Evolutionary conservation across 1,140 invertebrate species (phyloP), one percentile per base, ranked within the genome.

Genomic region (Hycleus cichorii): DNA sequence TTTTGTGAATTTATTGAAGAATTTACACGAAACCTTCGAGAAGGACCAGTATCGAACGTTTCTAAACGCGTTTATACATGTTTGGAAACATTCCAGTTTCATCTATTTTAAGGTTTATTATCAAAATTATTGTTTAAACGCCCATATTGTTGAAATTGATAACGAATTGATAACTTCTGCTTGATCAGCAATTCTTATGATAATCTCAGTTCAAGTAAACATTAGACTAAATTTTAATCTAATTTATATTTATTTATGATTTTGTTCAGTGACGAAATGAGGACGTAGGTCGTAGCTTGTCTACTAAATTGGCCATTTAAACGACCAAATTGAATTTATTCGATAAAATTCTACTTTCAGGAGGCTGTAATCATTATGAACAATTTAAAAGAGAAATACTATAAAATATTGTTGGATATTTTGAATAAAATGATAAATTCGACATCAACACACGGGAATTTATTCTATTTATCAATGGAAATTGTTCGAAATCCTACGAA

Each of bases 281-380:
- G 18, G 1, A 18, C 18, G 18, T 18, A 18, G 18, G 18, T 18
- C 18, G 18, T 18, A 18, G 18, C 18, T 18, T 18, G 18, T 18
- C 18, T 18, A 18, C 18, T 1, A 18, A 18, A 18, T 18, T 18
- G 18, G 18, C 18, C 18, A 18, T 18, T 18, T 18, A 18, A 18
- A 18, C 18, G 18, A 18, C 18, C 18, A 18, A 18, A 48, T 11
- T n/a, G 10, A n/a, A 10, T 50, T 51, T 39, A 9, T 52, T 25
- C 4, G 6, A 8, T 52, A 44, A 2, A 9, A 18, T 44, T 26
- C 42, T 52, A 27, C 18, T 48, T 48, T 24, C 25, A 53, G 51
- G 51, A 53, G 25, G 51, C 51, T 45, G 51, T 53, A 5, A n/a
- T 27, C 3, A 53, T 53, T 38, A 45, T 45, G 42, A 53, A 53